phyloP scores from a whole-genome alignment of 2,797 vertebrate genomes.

The Selene dorsalis region DNA sequence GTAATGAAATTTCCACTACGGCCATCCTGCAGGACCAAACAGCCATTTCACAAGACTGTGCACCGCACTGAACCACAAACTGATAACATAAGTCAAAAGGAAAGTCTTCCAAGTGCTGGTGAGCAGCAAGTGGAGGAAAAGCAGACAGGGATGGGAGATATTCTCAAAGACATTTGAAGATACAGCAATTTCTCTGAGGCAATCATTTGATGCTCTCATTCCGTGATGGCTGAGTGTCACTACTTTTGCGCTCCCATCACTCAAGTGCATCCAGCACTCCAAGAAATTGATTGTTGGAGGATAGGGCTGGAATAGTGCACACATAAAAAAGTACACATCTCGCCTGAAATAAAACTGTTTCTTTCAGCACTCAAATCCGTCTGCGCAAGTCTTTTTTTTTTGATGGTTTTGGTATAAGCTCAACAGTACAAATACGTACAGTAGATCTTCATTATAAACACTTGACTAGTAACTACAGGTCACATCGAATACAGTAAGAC shows the following conservation, averaged over 20 bases:
- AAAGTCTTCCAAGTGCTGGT: conserved; percentile 71
- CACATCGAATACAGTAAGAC: neutral
- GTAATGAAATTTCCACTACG: conserved; percentile 79
- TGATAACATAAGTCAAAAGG: conserved; percentile 80
- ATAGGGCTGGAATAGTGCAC: conserved; percentile 68
- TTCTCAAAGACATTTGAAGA: conserved; percentile 80
- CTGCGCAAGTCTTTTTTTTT: conserved; percentile 5
- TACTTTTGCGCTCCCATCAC: conserved; percentile 73
- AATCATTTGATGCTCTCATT: conserved; percentile 81
- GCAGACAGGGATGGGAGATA: conserved; percentile 67
- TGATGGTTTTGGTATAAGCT: conserved; percentile 29
- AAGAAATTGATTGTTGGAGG: conserved; percentile 78
- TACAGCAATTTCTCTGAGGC: conserved; percentile 78
- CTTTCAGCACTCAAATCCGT: conserved; percentile 30
- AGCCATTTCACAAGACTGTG: conserved; percentile 76
- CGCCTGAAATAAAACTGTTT: conserved; percentile 51
- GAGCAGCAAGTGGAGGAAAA: conserved; percentile 62
- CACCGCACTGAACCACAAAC: conserved; percentile 70
- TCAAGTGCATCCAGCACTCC: conserved; percentile 78
- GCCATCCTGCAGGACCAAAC: conserved; percentile 74
- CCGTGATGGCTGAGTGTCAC: conserved; percentile 79
- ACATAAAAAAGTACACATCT: conserved; percentile 66
- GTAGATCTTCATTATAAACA: neutral
- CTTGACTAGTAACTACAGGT: conserved; percentile 10
- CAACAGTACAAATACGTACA: conserved; percentile 18